Conservation (phyloP, 2,888 invertebrate genomes). For the Drosophila suboccidentalis region DNA sequence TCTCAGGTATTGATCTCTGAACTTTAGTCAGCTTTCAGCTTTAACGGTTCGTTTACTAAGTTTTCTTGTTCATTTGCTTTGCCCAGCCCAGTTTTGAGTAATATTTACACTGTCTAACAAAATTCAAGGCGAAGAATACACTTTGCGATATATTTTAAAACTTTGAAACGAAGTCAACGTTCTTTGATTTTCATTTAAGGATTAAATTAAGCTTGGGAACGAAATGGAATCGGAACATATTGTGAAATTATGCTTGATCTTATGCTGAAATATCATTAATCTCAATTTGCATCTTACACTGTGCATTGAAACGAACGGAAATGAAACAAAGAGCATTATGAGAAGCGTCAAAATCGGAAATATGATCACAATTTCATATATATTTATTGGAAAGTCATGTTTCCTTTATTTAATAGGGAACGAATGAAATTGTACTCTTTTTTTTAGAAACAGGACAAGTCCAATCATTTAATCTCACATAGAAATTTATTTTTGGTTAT, state of each 20-base stretch:
- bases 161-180: not conserved
- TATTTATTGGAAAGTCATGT: too few species aligned
- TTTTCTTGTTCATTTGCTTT: slow-evolving; percentile 14
- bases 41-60: slow-evolving; percentile 30
- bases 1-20: slow-evolving; percentile 14
- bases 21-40: slow-evolving; percentile 5
- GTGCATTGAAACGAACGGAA: not conserved
- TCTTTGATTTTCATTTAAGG: not conserved
- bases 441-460: not conserved
- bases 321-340: not conserved
- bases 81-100: slow-evolving; percentile 5
- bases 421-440: not conserved
- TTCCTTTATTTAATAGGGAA: not conserved
- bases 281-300: not conserved
- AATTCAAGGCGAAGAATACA: not conserved
- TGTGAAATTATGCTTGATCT: not conserved
- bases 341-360: not conserved
- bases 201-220: not conserved
- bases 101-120: slow-evolving; percentile 5
- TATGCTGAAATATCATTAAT: not conserved
- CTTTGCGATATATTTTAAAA: too few species aligned
- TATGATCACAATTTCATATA: too few species aligned
- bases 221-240: not conserved
- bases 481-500: too few species aligned
- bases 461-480: not conserved